phyloP scores from a whole-genome alignment of 2,888 invertebrate genomes.

The Lobophora halterata region DNA sequence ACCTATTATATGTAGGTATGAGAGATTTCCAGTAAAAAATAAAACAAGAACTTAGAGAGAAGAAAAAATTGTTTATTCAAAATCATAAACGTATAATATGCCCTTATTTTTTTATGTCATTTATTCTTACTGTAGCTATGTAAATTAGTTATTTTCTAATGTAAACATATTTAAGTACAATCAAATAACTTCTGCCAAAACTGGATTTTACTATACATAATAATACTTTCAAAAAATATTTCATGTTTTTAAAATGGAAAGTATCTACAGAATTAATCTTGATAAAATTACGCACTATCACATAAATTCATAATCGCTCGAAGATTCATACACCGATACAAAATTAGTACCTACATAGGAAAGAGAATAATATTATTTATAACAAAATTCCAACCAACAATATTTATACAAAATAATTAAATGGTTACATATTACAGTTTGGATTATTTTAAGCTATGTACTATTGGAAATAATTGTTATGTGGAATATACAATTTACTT shows the following conservation, averaged over 20 bases:
- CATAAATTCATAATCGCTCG: slow-evolving; percentile 28
- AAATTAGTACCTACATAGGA: slow-evolving; percentile 7
- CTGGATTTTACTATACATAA: slow-evolving; percentile 25
- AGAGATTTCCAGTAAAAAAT: slow-evolving; percentile 2
- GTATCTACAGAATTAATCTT: too few relatives aligned
- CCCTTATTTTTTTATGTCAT: slow-evolving; percentile 5
- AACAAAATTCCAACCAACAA: too few relatives aligned
- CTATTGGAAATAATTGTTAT: too few relatives aligned
- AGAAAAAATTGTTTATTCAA: slow-evolving; percentile 5
- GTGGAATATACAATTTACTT: too few relatives aligned
- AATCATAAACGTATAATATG: slow-evolving; percentile 1
- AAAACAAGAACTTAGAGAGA: slow-evolving; percentile 14
- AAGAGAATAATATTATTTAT: too few relatives aligned
- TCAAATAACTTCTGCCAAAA: slow-evolving; percentile 48
- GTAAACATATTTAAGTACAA: slow-evolving; percentile 32
- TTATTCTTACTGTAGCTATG: slow-evolving; percentile 20
- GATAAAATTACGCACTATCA: slow-evolving; percentile 34
- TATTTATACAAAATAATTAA: too few relatives aligned
- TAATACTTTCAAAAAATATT: slow-evolving; percentile 35
- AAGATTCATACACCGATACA: slow-evolving; percentile 3
- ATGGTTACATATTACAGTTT: too few relatives aligned
- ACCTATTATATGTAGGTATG: too few relatives aligned
- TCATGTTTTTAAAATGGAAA: too few relatives aligned
- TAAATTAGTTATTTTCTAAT: slow-evolving; percentile 13
- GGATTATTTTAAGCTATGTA: too few relatives aligned